These are phyloP conservation scores for Drosophila grimshawi DNA, from an alignment of 1,140 invertebrate species.

Conservation along the genomic window DNA sequence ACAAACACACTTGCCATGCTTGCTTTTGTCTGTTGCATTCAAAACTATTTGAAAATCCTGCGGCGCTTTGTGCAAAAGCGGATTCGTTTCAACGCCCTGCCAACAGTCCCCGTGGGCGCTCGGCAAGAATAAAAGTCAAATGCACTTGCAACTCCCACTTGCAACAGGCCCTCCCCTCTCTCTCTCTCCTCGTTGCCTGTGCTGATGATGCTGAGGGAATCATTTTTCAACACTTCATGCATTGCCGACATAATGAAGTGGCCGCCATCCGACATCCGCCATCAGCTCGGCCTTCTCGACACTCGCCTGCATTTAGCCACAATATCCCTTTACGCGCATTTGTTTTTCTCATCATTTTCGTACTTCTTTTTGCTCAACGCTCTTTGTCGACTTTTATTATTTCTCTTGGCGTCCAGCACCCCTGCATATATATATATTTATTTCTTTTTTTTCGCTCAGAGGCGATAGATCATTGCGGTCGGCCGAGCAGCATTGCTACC, in stretches of 20 bases:
- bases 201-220: constrained; percentile 64
- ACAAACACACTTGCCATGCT: constrained; percentile 49
- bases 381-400: constrained; percentile 67
- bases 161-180: neutral
- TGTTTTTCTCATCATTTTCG: constrained; percentile 37
- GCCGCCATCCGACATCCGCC: constrained; percentile 38
- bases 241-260: constrained; percentile 80
- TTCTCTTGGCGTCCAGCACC: constrained; percentile 54
- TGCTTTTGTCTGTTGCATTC: constrained; percentile 54
- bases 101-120: constrained; percentile 48
- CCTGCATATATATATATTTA: constrained; percentile 8
- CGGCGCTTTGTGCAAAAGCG: constrained; percentile 75
- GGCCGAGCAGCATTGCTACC: constrained; percentile 45
- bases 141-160: constrained; percentile 54
- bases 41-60: constrained; percentile 80
- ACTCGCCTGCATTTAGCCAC: constrained; percentile 61
- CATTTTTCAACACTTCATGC: constrained; percentile 79
- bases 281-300: constrained; percentile 6
- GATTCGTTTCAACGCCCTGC: constrained; percentile 78
- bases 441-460: constrained; percentile 43
- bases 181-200: neutral
- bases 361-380: constrained; percentile 18
- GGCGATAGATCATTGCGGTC: constrained; percentile 76
- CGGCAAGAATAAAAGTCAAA: constrained; percentile 79
- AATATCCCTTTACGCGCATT: constrained; percentile 69